A percentile compares a stretch with the other conserved stretches of the same genome.
These are phyloP conservation scores for Pentamera pediparva DNA, from an alignment of 53 echinoderm and acorn worm genomes.

Conservation along the genomic window DNA sequence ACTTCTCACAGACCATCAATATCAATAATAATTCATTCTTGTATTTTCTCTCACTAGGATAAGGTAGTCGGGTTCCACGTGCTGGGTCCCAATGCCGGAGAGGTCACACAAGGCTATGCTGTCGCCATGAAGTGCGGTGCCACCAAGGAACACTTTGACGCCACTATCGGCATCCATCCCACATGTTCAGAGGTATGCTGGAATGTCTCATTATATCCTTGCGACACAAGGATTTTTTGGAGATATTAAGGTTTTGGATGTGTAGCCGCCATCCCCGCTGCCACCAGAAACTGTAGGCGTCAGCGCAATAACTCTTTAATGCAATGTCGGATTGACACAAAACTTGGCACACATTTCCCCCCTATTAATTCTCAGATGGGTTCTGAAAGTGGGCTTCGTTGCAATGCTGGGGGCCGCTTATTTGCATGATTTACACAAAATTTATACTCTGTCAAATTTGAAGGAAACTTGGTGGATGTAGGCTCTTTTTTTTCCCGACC, in stretches of 20 bases:
- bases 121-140: constrained; percentile 96
- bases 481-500: too few species aligned
- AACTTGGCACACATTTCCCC: too few species aligned
- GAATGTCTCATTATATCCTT: not conserved
- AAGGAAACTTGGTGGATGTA: too few species aligned
- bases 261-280: too few species aligned
- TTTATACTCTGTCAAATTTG: too few species aligned
- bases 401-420: too few species aligned
- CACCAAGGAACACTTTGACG: constrained; percentile 84
- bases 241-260: not conserved
- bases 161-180: constrained; percentile 95
- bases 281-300: too few species aligned
- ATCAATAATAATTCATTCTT: not conserved
- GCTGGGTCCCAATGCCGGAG: constrained; percentile 90
- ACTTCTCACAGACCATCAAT: not conserved
- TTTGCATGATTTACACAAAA: too few species aligned
- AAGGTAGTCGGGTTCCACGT: constrained; percentile 83
- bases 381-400: too few species aligned
- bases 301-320: too few species aligned
- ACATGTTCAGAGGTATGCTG: constrained; percentile 95
- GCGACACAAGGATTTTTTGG: not conserved
- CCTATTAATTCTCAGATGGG: too few species aligned
- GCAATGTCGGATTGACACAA: too few species aligned
- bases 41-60: constrained; percentile 53
- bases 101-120: constrained; percentile 82